Base-by-base conservation (phyloP, 2,797 vertebrate species). In the Passerculus sandwichensis region DNA sequence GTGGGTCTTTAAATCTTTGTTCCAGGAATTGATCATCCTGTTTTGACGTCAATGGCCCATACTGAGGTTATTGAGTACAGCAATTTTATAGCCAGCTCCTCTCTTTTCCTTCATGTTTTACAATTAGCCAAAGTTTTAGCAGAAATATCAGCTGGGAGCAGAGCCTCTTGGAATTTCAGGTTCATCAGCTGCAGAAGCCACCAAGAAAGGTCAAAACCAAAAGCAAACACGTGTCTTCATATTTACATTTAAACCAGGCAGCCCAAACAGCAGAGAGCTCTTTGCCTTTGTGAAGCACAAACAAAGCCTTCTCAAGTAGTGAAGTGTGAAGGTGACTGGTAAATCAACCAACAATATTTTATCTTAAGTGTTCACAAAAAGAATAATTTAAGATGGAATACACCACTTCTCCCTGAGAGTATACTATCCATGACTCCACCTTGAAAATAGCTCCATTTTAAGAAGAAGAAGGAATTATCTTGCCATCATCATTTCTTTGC, bases 211-310 rank as follows among this genome's bases (percentile, higher is more conserved):
- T 96, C 92, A 88, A 93, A 96, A 84, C 0, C 89, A 91, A 95
- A 95, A 92, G n/a, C 66, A 89, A 96, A 93, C n/a, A 92, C 70
- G 69, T 45, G 67, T 93, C 91, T 96, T 92, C n/a, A 30, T 88
- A 91, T 95, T 94, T 95, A 86, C 91, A 93, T 92, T 95, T 94
- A 92, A 93, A 89, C 73, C 59, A 95, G 78, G 45, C 78, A 89
- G 34, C 29, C 79, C 65, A 57, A 89, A 48, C 26, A 81, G 47
- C 65, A 88, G 76, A 92, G 56, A 73, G 26, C 17, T 91, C 54
- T 89, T 76, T 78, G 61, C 85, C 89, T 88, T 91, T 91, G 59
- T 92, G 85, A 85, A 93, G 69, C 66, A 93, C 76, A 88, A 89
- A 69, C 47, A 75, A 83, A 85, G 27, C 32, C 4, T 72, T 88